These are phyloP conservation scores for Syrphus vitripennis DNA, from an alignment of 2,888 invertebrate species.

Conservation along the genomic window DNA sequence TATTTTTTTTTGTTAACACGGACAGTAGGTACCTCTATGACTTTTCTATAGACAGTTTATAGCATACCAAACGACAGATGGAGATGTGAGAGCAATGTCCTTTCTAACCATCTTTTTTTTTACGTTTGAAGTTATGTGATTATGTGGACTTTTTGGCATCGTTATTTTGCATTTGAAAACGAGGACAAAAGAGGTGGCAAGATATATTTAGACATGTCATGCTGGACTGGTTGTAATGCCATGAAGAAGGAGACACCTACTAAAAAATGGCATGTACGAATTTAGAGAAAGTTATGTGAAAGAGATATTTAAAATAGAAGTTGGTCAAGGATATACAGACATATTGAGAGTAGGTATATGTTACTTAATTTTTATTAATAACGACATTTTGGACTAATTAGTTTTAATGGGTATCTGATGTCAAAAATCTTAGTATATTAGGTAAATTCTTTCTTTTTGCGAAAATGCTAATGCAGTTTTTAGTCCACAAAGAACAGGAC, in stretches of 20 bases:
- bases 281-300: not conserved
- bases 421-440: no score
- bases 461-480: no score
- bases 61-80: slow-evolving; percentile 22
- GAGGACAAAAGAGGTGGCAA: not conserved
- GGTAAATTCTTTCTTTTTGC: no score
- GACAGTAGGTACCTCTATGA: not conserved
- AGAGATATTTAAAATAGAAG: not conserved
- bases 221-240: not conserved
- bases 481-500: no score
- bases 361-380: not conserved
- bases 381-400: not conserved
- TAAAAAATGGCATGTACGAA: not conserved
- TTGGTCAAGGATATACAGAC: not conserved
- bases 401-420: no score
- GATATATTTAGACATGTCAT: not conserved
- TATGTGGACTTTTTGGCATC: slow-evolving; percentile 64
- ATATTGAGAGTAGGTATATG: not conserved
- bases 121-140: slow-evolving; percentile 63
- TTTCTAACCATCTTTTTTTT: slow-evolving; percentile 28
- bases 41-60: not conserved
- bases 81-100: slow-evolving; percentile 56
- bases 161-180: slow-evolving; percentile 63
- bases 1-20: slow-evolving; percentile 27
- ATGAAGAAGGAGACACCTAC: not conserved